Conservation (phyloP, 2,888 invertebrate species). For the Perizoma affinitatum region DNA sequence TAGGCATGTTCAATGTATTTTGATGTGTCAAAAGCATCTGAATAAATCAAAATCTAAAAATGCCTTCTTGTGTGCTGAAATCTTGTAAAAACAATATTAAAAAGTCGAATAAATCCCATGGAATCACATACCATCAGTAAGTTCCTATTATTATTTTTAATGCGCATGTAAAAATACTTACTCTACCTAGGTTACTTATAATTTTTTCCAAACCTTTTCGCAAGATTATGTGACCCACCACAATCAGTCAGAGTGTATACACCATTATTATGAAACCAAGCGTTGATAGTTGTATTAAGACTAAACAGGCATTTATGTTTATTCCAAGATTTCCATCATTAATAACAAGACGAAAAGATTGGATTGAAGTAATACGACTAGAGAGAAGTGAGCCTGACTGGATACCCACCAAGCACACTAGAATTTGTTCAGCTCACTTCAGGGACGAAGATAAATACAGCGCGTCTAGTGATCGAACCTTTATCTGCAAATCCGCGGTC, state of each 20-base stretch:
- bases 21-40: slow-evolving; percentile 17
- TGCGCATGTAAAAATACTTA: neutral
- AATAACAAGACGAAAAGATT: slow-evolving; percentile 23
- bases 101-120: slow-evolving; percentile 32
- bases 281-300: neutral
- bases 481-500: slow-evolving; percentile 31
- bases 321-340: slow-evolving; percentile 32
- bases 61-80: slow-evolving; percentile 39
- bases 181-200: neutral
- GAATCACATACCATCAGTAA: slow-evolving; percentile 39
- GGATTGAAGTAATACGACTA: slow-evolving; percentile 31
- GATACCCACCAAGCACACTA: slow-evolving; percentile 34
- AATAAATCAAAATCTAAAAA: slow-evolving; percentile 12
- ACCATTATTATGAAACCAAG: no score
- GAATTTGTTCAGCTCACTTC: slow-evolving; percentile 38
- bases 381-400: slow-evolving; percentile 32
- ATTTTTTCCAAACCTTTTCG: neutral
- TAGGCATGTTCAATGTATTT: neutral
- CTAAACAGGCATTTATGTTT: neutral
- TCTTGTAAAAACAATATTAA: slow-evolving; percentile 39
- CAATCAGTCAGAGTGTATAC: no score
- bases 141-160: slow-evolving; percentile 6
- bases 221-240: no score
- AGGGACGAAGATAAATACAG: slow-evolving; percentile 35
- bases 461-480: slow-evolving; percentile 25